Evolutionary conservation across 92 coral and sea anemone genomes (phyloP).

Genomic region (Blastomussa wellsi): DNA sequence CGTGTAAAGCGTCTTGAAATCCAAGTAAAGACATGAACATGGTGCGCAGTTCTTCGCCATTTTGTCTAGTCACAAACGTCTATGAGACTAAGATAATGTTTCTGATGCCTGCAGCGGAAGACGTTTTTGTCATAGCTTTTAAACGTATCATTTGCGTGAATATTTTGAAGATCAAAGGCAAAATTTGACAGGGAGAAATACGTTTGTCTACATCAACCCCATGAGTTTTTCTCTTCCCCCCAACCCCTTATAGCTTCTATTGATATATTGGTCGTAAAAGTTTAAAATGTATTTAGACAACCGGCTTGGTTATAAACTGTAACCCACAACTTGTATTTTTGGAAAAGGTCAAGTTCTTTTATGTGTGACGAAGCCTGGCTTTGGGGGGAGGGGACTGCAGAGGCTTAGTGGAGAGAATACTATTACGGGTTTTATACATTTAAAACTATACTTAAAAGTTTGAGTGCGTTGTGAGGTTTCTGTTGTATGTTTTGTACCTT

Average conservation of each 20-base stretch:
- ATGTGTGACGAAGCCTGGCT: no score
- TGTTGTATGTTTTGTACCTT: background rate
- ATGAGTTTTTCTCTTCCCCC: no score
- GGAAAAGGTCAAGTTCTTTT: no score
- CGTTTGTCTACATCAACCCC: no score
- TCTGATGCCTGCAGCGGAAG: background rate
- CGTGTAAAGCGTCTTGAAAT: slow-evolving; percentile 41
- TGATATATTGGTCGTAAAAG: no score
- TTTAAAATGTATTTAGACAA: background rate
- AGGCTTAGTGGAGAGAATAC: no score
- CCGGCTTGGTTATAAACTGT: no score
- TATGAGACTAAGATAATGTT: background rate
- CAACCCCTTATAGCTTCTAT: no score
- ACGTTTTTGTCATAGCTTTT: background rate
- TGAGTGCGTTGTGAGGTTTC: background rate
- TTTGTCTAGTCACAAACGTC: background rate
- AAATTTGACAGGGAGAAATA: background rate
- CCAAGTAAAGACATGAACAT: background rate
- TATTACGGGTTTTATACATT: background rate
- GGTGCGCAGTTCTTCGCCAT: background rate
- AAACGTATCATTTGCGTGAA: background rate
- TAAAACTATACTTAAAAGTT: background rate
- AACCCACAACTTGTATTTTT: no score
- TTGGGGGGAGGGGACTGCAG: background rate
- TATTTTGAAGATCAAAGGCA: background rate